Evolutionary conservation across 1,140 invertebrate species (phyloP), one percentile per base, ranked within the genome.

Genomic region (Cylas formicarius): DNA sequence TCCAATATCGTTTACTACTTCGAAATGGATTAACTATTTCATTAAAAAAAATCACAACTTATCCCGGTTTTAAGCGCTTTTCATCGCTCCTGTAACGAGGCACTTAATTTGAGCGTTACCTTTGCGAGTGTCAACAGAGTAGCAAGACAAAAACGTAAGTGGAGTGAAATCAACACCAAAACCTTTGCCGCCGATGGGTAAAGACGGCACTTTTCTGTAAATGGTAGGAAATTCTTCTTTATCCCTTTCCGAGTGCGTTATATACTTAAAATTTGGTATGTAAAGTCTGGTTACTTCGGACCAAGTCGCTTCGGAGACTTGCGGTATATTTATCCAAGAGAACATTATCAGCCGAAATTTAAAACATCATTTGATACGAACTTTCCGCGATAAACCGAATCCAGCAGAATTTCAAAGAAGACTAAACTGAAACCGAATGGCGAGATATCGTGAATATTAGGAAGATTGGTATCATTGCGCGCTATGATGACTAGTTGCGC

Each of bases 231-330:
- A 50, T 48, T 72, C 79, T 35, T 77, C 70, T 36, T 67, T 70
- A 61, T 84, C 80, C 31, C 72, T 57, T 50, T 80, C 77, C 10
- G 80, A 82, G 48, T 80, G 74, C 16, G 80, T 78, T 40, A 82
- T 64, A 41, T 65, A 71, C 58, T 81, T 81, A 9, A 69, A 64
- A 36, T 73, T 72, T 50, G 73, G 68, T 28, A 69, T 65, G 56
- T 76, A 81, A 33, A 62, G 31, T 24, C 29, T 50, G 14, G 55
- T 44, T 29, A 58, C 23, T 42, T 65, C 61, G 19, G 46, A 45
- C 62, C 62, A 65, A 44, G 48, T 62, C 19, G 50, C 56, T 44
- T 57, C 45, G 19, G 55, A 48, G 16, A 42, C 36, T 50, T 60
- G 51, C 21, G 60, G 51, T 21, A 41, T 42, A 36, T 62, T 61